These are phyloP conservation scores for Sterrhoptilus dennistouni DNA, from an alignment of 2,113 vertebrate genomes.

Conservation along the genomic window DNA sequence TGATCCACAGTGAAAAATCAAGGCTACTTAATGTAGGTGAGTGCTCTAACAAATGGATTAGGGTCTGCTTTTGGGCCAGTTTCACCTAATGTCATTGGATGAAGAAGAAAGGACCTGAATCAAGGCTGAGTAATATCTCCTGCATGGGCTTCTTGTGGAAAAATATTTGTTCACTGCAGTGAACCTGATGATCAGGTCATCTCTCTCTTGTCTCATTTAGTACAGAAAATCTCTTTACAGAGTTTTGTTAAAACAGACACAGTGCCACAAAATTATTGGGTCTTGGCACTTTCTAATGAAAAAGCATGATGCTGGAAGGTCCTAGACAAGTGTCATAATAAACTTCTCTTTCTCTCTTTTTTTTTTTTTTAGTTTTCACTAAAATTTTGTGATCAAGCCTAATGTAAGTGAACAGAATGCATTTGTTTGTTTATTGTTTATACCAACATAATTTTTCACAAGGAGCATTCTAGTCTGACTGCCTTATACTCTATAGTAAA, in stretches of 20 bases:
- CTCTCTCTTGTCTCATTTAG: neutral
- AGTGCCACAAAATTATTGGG: neutral
- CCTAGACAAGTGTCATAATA: neutral
- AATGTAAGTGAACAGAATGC: neutral
- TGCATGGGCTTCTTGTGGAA: neutral
- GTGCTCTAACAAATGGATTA: neutral
- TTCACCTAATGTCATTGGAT: neutral
- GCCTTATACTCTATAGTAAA: neutral
- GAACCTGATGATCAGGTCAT: neutral
- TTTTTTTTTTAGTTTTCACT: neutral
- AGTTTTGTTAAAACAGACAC: neutral
- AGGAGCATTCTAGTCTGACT: neutral
- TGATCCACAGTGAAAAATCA: neutral
- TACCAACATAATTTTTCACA: neutral
- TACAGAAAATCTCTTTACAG: neutral
- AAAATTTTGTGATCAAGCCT: neutral
- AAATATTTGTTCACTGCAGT: neutral
- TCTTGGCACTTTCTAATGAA: neutral
- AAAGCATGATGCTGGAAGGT: neutral
- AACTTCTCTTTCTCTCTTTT: neutral
- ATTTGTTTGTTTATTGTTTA: neutral
- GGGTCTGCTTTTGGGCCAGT: neutral
- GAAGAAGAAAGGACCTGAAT: neutral
- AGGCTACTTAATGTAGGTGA: slow-evolving; percentile 19
- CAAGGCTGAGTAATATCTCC: neutral